A percentile compares a stretch with the other conserved stretches of the same genome.
Evolutionary conservation across 64 coral and sea anemone species (phyloP).

Genomic region (Platygyra sinensis): DNA sequence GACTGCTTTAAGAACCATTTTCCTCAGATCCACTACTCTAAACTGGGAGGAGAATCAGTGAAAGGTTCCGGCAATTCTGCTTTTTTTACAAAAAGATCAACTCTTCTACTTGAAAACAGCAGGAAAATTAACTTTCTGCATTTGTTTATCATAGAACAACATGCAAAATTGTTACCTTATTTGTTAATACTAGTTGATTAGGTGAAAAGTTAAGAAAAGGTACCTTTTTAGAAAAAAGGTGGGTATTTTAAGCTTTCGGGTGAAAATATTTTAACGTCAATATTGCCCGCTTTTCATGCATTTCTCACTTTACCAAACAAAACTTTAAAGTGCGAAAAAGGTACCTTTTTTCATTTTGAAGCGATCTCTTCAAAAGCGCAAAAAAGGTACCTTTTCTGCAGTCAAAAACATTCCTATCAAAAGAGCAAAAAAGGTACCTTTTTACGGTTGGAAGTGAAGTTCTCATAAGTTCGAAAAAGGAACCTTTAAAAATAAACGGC

Average conservation of each 20-base stretch:
- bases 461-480: too few species aligned
- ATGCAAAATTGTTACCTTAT: slow-evolving; percentile 15
- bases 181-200: slow-evolving; percentile 8
- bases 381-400: too few species aligned
- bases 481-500: too few species aligned
- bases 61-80: too few species aligned
- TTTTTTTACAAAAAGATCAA: too few species aligned
- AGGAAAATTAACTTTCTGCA: slow-evolving; percentile 22
- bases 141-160: slow-evolving; percentile 1
- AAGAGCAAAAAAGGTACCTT: too few species aligned
- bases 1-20: too few species aligned
- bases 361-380: neutral
- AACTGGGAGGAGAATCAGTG: too few species aligned
- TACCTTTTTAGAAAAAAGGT: slow-evolving; percentile 11
- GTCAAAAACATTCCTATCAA: too few species aligned
- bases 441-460: too few species aligned
- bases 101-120: neutral
- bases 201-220: neutral
- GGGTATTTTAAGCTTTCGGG: slow-evolving; percentile 9
- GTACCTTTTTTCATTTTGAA: neutral
- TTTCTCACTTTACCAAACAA: slow-evolving; percentile 25
- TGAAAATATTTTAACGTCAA: slow-evolving; percentile 31
- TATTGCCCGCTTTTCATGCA: slow-evolving; percentile 7
- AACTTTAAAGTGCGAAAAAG: neutral
- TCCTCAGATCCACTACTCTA: too few species aligned